A percentile compares a stretch with the other conserved stretches of the same genome.
Conservation (phyloP, 2,888 invertebrate species). For the Tetheella fluctuosa region DNA sequence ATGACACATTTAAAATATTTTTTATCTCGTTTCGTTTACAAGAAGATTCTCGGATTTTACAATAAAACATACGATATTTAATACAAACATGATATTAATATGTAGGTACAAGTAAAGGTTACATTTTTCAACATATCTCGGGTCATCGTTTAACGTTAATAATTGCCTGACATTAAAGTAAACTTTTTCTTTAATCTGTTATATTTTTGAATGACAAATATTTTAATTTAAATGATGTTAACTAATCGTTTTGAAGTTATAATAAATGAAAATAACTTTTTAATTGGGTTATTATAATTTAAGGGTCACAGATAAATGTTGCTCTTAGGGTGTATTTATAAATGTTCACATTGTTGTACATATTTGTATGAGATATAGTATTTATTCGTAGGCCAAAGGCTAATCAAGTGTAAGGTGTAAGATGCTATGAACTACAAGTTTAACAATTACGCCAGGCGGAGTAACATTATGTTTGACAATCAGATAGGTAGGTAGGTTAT, state of each 20-base stretch:
- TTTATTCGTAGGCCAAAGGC: no score
- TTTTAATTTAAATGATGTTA: no score
- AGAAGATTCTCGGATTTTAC: no score
- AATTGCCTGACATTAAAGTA: neutral
- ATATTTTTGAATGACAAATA: neutral
- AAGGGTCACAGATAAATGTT: no score
- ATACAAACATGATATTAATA: constrained; percentile 1
- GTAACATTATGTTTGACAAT: neutral
- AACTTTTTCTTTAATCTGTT: neutral
- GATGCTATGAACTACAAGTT: no score
- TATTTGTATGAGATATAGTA: no score
- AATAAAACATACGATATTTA: neutral
- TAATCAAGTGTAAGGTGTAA: no score
- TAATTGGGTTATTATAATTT: no score
- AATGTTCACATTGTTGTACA: no score
- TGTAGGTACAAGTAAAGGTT: neutral
- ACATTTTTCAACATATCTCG: constrained; percentile 9
- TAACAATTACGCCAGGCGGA: no score
- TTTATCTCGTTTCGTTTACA: neutral
- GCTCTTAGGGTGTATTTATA: no score
- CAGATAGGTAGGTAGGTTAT: neutral
- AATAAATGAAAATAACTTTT: neutral
- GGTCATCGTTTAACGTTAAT: constrained; percentile 9
- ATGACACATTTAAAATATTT: neutral
- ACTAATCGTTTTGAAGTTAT: neutral